Conservation (phyloP, 2,888 invertebrate species). For the Acleris emargana region DNA sequence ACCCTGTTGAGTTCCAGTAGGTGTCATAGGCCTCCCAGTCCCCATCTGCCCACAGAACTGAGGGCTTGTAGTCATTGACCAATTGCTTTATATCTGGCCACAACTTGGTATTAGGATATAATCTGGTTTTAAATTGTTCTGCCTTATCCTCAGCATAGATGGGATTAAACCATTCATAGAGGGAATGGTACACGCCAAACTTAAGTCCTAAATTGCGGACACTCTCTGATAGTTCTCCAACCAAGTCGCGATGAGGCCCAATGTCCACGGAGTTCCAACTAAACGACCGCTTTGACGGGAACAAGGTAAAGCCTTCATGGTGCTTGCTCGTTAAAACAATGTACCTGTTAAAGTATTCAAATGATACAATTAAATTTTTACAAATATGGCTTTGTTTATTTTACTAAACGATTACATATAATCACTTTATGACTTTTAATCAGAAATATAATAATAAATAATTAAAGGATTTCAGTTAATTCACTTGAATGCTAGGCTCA, state of each 20-base stretch:
- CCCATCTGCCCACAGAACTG: constrained; percentile 96
- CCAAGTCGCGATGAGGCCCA: constrained; percentile 90
- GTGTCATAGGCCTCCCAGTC: constrained; percentile 94
- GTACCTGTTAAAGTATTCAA: constrained; percentile 77
- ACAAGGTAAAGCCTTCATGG: constrained; percentile 93
- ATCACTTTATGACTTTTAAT: too few species aligned
- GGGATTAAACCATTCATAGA: constrained; percentile 95
- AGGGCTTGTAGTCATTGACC: constrained; percentile 87
- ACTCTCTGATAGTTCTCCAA: constrained; percentile 89
- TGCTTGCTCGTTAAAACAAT: constrained; percentile 94
- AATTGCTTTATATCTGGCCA: constrained; percentile 92
- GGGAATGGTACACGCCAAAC: constrained; percentile 93
- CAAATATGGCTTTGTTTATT: neutral
- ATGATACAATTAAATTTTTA: neutral
- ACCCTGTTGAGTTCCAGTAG: constrained; percentile 93
- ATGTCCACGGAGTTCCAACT: constrained; percentile 93
- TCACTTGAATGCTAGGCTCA: too few species aligned
- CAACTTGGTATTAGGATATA: constrained; percentile 89
- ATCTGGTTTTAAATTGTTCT: constrained; percentile 84
- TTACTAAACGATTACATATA: neutral
- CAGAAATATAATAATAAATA: too few species aligned
- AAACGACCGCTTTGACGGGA: constrained; percentile 92
- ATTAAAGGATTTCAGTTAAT: too few species aligned
- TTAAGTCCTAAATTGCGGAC: constrained; percentile 86
- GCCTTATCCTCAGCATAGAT: constrained; percentile 88